Evolutionary conservation across 1,140 invertebrate species (phyloP).

Genomic region (Physella acuta): DNA sequence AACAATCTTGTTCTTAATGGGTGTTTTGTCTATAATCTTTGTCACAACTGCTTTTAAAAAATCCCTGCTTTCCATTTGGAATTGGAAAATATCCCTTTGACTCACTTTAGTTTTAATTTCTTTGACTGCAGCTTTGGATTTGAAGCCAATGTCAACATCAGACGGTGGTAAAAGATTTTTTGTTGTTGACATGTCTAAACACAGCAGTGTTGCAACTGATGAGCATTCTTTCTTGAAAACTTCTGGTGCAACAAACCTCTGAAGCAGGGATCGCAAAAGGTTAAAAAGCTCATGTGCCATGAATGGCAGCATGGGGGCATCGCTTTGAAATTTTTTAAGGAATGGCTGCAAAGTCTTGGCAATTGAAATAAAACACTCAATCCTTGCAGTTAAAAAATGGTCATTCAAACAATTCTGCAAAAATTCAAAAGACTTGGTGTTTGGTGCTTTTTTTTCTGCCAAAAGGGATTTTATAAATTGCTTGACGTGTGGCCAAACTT

Average conservation of each 20-base stretch:
- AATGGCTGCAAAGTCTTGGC: constrained; percentile 26
- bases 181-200: neutral
- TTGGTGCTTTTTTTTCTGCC: constrained; percentile 2
- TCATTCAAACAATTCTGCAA: neutral
- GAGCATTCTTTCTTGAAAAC: neutral
- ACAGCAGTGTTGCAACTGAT: neutral
- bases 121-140: neutral
- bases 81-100: neutral
- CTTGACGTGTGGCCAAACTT: constrained; percentile 2
- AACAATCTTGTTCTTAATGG: constrained; percentile 19
- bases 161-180: neutral
- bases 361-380: constrained; percentile 20
- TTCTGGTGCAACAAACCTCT: neutral
- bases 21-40: constrained; percentile 26
- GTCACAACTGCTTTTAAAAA: neutral
- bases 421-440: constrained; percentile 12
- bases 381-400: constrained; percentile 7
- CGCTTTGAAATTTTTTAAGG: constrained; percentile 23
- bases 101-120: neutral
- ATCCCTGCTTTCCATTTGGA: neutral
- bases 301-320: constrained; percentile 27
- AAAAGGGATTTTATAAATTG: constrained; percentile 14
- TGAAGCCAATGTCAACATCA: neutral
- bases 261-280: neutral
- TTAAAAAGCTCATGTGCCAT: constrained; percentile 20